phyloP scores from a whole-genome alignment of 2,113 vertebrate genomes.

The Sturnira hondurensis region DNA sequence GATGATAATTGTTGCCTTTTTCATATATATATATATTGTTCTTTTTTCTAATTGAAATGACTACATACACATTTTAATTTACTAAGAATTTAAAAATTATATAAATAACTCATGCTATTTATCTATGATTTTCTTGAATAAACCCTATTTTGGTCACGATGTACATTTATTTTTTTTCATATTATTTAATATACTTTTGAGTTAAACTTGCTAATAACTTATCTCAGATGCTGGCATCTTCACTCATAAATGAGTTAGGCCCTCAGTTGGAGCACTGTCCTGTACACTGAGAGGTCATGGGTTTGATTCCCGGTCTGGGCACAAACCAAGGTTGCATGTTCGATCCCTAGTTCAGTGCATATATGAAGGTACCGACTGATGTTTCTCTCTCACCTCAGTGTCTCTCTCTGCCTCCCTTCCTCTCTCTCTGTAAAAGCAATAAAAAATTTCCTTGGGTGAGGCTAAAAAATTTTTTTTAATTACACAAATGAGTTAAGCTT shows the following conservation, averaged over 20 bases:
- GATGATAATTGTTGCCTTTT: neutral
- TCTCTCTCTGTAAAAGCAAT: too few species aligned
- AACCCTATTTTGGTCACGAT: neutral
- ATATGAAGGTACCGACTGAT: too few species aligned
- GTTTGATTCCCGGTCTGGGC: too few species aligned
- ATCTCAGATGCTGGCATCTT: neutral
- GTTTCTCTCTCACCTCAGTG: too few species aligned
- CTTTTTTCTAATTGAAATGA: neutral
- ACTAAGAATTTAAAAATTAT: neutral
- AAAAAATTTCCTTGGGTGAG: too few species aligned
- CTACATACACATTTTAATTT: neutral
- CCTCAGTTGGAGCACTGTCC: too few species aligned
- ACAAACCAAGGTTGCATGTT: too few species aligned
- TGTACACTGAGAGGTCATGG: too few species aligned
- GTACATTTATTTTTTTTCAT: neutral
- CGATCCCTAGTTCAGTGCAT: too few species aligned
- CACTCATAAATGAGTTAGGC: neutral
- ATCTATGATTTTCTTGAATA: neutral
- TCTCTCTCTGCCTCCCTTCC: too few species aligned
- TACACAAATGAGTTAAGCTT: neutral
- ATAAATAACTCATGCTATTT: neutral
- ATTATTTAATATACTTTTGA: neutral
- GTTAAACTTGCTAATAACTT: neutral
- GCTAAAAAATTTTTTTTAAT: too few species aligned
- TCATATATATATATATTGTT: neutral